Conservation (phyloP, 2,888 invertebrate species). For the Azorinus chamasolen region DNA sequence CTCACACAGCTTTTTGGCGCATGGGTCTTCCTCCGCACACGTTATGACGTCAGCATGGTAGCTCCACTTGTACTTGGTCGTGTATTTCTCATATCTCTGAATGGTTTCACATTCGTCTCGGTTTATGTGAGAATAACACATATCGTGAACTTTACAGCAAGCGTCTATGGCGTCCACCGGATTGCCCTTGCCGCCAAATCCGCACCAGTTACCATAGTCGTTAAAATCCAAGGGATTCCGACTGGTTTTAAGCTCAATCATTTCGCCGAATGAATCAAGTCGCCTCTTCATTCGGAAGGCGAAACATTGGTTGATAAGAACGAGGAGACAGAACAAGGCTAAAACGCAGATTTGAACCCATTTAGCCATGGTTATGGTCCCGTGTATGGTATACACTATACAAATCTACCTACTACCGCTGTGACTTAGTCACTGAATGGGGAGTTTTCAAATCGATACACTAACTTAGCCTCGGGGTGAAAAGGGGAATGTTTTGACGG, state of each 20-base stretch:
- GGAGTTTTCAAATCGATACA: too few species aligned
- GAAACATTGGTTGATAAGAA: too few species aligned
- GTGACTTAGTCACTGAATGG: too few species aligned
- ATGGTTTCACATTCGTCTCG: slow-evolving; percentile 40
- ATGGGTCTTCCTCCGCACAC: slow-evolving; percentile 42
- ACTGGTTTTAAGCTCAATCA: slow-evolving; percentile 42
- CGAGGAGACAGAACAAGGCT: too few species aligned
- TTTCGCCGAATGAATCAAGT: slow-evolving; percentile 47
- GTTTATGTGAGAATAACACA: slow-evolving; percentile 46
- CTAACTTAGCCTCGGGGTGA: too few species aligned
- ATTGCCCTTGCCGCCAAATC: slow-evolving; percentile 46
- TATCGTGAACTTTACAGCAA: slow-evolving; percentile 61
- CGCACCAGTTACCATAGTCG: slow-evolving; percentile 61
- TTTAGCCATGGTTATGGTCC: too few species aligned
- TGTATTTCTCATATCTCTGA: slow-evolving; percentile 51
- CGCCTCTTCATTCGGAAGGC: slow-evolving; percentile 32
- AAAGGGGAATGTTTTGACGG: too few species aligned
- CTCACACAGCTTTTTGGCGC: slow-evolving; percentile 50
- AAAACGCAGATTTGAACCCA: too few species aligned
- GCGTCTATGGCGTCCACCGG: slow-evolving; percentile 57
- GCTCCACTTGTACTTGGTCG: slow-evolving; percentile 48
- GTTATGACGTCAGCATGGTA: slow-evolving; percentile 34
- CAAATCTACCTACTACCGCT: too few species aligned
- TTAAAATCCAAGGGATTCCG: slow-evolving; percentile 43
- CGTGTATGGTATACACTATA: too few species aligned